These are phyloP conservation scores for Carposina sasakii DNA, from an alignment of 1,140 invertebrate genomes.

Conservation along the genomic window DNA sequence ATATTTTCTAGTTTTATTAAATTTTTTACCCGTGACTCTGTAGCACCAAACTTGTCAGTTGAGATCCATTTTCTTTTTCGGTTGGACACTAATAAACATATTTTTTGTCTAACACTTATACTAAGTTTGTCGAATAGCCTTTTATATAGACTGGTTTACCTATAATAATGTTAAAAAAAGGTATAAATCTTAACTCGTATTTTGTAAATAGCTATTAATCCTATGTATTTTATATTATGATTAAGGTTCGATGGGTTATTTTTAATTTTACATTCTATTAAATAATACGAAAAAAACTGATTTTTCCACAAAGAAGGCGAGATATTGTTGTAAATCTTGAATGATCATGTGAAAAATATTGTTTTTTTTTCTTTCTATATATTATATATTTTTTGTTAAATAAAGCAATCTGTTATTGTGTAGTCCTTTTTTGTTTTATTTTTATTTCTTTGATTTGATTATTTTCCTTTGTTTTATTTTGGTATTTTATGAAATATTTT, in stretches of 20 bases:
- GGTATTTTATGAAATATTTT: conserved; percentile 24
- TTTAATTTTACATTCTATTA: conserved; percentile 70
- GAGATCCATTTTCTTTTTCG: neutral
- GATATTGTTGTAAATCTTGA: conserved; percentile 33
- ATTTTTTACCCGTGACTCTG: conserved; percentile 25
- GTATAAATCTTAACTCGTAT: conserved; percentile 68
- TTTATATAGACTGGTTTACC: conserved; percentile 71
- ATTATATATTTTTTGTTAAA: conserved; percentile 72
- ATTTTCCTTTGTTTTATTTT: no score
- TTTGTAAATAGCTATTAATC: conserved; percentile 71
- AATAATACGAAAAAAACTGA: conserved; percentile 45
- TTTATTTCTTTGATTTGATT: conserved; percentile 41
- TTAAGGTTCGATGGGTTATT: conserved; percentile 71
- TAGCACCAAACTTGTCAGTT: no score
- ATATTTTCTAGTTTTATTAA: conserved; percentile 28
- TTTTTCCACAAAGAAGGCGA: conserved; percentile 45
- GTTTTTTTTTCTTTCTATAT: conserved; percentile 65
- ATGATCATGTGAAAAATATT: conserved; percentile 56
- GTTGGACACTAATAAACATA: neutral
- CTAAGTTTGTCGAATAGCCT: conserved; percentile 70
- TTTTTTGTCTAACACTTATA: conserved; percentile 61
- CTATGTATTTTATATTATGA: conserved; percentile 71
- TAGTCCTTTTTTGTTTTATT: conserved; percentile 63
- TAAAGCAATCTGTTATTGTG: conserved; percentile 71
- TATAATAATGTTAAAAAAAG: conserved; percentile 60